phyloP scores from a whole-genome alignment of 1,140 invertebrate species.

The Plutomurus gul region DNA sequence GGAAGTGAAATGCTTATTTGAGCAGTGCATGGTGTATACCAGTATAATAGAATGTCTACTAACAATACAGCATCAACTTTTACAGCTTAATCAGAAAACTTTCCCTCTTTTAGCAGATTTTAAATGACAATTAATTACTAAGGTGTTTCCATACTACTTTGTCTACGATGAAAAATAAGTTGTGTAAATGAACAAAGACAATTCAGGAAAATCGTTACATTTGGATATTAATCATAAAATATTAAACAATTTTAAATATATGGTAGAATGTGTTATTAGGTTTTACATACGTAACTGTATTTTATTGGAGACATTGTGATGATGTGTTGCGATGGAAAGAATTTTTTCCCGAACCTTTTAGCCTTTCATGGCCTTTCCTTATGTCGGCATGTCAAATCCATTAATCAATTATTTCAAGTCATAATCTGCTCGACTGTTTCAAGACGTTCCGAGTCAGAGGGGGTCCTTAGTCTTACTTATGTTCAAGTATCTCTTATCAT shows the following conservation, averaged over 20 bases:
- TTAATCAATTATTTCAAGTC: constrained; percentile 44
- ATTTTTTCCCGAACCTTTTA: not conserved
- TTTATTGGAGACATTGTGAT: not conserved
- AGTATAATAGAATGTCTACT: not conserved
- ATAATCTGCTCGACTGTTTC: constrained; percentile 15
- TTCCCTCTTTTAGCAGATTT: no score
- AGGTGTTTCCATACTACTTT: no score
- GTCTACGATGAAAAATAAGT: no score
- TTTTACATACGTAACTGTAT: no score
- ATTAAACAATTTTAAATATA: no score
- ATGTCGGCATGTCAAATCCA: constrained; percentile 43
- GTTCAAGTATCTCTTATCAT: constrained; percentile 27
- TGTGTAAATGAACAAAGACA: no score
- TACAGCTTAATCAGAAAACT: no score
- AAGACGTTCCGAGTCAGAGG: not conserved
- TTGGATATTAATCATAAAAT: no score
- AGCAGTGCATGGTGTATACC: not conserved
- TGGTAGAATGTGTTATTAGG: no score
- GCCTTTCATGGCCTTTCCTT: constrained; percentile 26
- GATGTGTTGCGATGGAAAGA: not conserved
- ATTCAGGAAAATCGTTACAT: no score
- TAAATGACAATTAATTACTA: no score
- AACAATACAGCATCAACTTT: no score
- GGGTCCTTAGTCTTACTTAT: constrained; percentile 24
- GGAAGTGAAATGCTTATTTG: constrained; percentile 17